Conservation (phyloP, 1,140 invertebrate genomes). For the Macrobrachium nipponense region DNA sequence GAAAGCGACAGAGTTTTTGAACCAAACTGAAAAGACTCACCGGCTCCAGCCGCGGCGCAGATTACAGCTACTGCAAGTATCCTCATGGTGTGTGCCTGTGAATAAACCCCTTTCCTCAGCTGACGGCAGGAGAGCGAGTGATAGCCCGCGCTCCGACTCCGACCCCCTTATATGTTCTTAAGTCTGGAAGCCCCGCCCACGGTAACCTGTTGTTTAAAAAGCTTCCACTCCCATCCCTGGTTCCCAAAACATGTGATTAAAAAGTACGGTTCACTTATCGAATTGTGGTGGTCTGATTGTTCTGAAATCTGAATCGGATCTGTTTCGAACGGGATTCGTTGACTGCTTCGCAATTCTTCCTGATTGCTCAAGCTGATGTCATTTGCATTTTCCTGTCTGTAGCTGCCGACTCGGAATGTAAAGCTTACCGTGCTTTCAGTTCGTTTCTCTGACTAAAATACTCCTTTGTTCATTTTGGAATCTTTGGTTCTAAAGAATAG, state of each 20-base stretch:
- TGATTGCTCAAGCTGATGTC: no score
- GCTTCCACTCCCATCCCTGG: not conserved
- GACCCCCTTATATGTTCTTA: constrained; percentile 19
- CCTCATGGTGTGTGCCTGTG: constrained; percentile 39
- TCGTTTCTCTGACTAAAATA: no score
- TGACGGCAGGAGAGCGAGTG: constrained; percentile 32
- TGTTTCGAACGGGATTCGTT: no score
- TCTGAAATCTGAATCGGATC: no score
- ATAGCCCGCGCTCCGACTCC: not conserved
- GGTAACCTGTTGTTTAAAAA: not conserved
- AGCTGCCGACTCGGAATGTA: no score
- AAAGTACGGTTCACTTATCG: not conserved
- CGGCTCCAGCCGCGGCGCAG: constrained; percentile 40
- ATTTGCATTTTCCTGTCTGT: no score
- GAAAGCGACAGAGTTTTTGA: not conserved
- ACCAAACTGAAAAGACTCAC: constrained; percentile 37
- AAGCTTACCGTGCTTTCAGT: no score
- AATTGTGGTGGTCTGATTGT: not conserved
- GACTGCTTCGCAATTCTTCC: no score
- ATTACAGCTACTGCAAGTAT: constrained; percentile 49
- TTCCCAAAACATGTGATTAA: not conserved
- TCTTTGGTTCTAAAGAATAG: no score
- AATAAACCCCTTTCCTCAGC: not conserved
- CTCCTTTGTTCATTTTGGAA: no score
- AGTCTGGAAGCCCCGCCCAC: constrained; percentile 19